Percentiles rank a stretch among this genome's conserved stretches.
Evolutionary conservation across 2,888 invertebrate genomes (phyloP).

Genomic region (Thymelicus sylvestris): DNA sequence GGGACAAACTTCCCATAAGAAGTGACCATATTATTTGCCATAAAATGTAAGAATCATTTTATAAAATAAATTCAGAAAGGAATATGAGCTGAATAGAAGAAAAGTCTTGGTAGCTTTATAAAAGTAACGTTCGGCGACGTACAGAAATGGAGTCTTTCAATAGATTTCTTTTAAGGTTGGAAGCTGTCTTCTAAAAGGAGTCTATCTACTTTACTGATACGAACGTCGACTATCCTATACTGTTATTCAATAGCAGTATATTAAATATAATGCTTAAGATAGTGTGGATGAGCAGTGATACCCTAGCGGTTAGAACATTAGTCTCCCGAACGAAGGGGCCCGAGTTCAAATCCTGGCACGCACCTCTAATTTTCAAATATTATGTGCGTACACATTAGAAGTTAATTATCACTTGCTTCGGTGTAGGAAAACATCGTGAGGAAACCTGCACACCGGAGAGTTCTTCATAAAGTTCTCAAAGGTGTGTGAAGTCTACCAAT

Average conservation of each 20-base stretch:
- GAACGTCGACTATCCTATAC: constrained; percentile 1
- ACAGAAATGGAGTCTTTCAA: constrained; percentile 20
- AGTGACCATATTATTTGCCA: background rate
- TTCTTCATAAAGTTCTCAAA: too few relatives aligned
- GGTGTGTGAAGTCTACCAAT: too few relatives aligned
- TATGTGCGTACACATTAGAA: too few relatives aligned
- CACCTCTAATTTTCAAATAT: too few relatives aligned
- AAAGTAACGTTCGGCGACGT: constrained; percentile 19
- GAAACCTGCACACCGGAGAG: too few relatives aligned
- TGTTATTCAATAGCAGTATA: background rate
- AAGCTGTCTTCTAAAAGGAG: constrained; percentile 19
- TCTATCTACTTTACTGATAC: constrained; percentile 17
- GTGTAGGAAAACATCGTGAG: too few relatives aligned
- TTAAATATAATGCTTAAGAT: too few relatives aligned
- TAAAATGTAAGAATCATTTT: background rate
- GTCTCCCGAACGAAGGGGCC: too few relatives aligned
- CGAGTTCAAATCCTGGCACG: too few relatives aligned
- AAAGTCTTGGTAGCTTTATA: constrained; percentile 5
- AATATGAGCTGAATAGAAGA: constrained; percentile 6
- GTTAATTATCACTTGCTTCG: too few relatives aligned
- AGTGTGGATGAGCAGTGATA: too few relatives aligned
- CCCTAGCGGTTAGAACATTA: too few relatives aligned
- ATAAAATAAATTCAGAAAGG: background rate
- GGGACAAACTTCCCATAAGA: background rate
- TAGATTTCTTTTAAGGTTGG: constrained; percentile 25